Conservation (phyloP, 1,140 invertebrate species). For the Bombus superbus region DNA sequence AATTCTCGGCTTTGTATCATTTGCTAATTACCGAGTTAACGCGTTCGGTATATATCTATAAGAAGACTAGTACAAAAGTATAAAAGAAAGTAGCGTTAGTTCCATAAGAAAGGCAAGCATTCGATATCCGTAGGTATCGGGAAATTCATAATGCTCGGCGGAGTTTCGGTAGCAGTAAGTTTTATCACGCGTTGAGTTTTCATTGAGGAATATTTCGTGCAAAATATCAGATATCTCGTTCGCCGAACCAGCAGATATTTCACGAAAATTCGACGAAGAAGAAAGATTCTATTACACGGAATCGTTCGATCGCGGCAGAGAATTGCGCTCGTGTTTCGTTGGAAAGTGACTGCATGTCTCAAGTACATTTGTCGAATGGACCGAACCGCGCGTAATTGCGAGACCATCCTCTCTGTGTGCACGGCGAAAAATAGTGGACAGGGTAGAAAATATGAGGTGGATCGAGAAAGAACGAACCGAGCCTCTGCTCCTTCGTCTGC, state of each 20-base stretch:
- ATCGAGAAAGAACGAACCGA: neutral
- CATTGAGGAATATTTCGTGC: neutral
- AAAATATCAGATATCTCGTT: neutral
- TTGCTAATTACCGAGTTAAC: too few species aligned
- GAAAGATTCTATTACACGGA: conserved; percentile 21
- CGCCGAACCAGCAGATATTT: neutral
- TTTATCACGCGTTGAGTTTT: too few species aligned
- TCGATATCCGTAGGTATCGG: too few species aligned
- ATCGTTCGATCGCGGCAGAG: neutral
- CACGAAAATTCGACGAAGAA: neutral
- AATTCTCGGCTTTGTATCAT: too few species aligned
- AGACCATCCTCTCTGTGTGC: neutral
- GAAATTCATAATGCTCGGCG: too few species aligned
- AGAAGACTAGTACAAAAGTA: too few species aligned
- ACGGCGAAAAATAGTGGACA: conserved; percentile 12
- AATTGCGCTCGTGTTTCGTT: conserved; percentile 15
- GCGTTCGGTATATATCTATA: too few species aligned
- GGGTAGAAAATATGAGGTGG: conserved; percentile 1
- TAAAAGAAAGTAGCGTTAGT: too few species aligned
- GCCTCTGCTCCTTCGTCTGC: too few species aligned
- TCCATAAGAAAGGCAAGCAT: too few species aligned
- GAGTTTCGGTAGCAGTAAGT: too few species aligned
- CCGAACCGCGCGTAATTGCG: conserved; percentile 22
- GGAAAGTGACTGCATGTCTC: conserved; percentile 6
- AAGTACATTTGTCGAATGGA: conserved; percentile 22